A percentile compares a stretch with the other conserved stretches of the same genome.
Evolutionary conservation across 2,797 vertebrate species (phyloP).

Genomic region (Chrosomus eos): DNA sequence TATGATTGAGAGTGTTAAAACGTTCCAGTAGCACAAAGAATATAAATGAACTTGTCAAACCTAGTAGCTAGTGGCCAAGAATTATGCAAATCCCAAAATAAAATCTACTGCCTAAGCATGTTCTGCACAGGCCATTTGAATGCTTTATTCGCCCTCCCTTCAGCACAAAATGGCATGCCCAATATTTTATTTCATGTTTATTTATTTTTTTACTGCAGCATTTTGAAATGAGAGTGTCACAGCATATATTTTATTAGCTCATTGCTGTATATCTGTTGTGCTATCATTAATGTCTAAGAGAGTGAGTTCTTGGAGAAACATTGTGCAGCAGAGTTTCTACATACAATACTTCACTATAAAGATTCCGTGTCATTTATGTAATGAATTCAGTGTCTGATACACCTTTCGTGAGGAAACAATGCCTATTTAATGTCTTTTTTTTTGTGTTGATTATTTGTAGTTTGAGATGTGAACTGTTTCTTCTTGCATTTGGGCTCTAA

Average conservation of each 20-base stretch:
- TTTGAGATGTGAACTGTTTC: slow-evolving; percentile 66
- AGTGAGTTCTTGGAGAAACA: background rate
- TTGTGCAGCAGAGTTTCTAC: background rate
- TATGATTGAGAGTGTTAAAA: slow-evolving; percentile 8
- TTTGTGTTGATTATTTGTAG: slow-evolving; percentile 5
- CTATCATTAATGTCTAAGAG: slow-evolving; percentile 40
- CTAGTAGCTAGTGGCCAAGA: background rate
- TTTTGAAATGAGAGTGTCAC: slow-evolving; percentile 32
- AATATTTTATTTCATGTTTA: slow-evolving; percentile 1
- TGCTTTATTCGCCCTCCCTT: slow-evolving; percentile 17
- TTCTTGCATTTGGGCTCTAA: slow-evolving; percentile 74
- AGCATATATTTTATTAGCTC: slow-evolving; percentile 30
- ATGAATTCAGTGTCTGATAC: background rate
- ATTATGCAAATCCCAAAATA: slow-evolving; percentile 32
- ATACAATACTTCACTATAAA: background rate
- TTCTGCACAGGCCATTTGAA: slow-evolving; percentile 16
- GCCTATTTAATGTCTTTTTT: background rate
- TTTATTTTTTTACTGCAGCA: slow-evolving; percentile 28
- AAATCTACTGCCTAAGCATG: slow-evolving; percentile 38
- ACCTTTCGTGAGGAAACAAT: background rate
- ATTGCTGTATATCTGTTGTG: slow-evolving; percentile 22
- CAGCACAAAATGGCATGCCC: slow-evolving; percentile 25
- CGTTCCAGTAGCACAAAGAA: background rate
- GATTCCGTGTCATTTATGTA: background rate
- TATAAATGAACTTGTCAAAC: slow-evolving; percentile 42